phyloP scores from a whole-genome alignment of 2,113 vertebrate genomes.

The Globicephala melas region DNA sequence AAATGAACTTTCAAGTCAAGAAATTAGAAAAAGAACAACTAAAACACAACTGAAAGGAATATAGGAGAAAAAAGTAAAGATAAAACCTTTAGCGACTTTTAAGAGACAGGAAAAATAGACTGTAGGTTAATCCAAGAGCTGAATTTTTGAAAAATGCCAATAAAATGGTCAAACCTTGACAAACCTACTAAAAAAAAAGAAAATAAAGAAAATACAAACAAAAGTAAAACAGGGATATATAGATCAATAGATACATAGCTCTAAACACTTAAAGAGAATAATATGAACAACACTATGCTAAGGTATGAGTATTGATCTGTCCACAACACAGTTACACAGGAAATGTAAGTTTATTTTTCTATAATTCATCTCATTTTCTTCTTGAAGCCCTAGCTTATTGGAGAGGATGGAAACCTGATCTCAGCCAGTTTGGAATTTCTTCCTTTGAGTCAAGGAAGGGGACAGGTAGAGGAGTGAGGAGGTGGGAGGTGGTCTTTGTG shows the following conservation, averaged over 20 bases:
- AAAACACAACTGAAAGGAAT: neutral
- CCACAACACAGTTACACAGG: neutral
- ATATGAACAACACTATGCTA: neutral
- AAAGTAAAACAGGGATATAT: neutral
- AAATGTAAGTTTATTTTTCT: neutral
- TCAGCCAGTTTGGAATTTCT: neutral
- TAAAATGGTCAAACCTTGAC: neutral
- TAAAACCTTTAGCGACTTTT: neutral
- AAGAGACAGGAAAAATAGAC: neutral
- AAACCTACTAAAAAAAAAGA: neutral
- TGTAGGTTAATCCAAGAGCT: neutral
- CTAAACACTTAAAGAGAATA: neutral
- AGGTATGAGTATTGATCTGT: neutral
- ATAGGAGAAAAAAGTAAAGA: neutral
- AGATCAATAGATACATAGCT: neutral
- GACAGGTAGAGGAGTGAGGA: neutral
- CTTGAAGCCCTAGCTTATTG: neutral
- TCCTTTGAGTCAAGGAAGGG: neutral
- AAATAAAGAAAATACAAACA: neutral
- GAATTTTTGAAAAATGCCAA: neutral
- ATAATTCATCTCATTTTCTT: neutral
- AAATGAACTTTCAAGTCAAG: neutral
- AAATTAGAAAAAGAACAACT: neutral
- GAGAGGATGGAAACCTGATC: neutral
- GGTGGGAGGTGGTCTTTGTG: neutral